Conservation (phyloP, 1,140 invertebrate species). For the Eubasilissa regina region DNA sequence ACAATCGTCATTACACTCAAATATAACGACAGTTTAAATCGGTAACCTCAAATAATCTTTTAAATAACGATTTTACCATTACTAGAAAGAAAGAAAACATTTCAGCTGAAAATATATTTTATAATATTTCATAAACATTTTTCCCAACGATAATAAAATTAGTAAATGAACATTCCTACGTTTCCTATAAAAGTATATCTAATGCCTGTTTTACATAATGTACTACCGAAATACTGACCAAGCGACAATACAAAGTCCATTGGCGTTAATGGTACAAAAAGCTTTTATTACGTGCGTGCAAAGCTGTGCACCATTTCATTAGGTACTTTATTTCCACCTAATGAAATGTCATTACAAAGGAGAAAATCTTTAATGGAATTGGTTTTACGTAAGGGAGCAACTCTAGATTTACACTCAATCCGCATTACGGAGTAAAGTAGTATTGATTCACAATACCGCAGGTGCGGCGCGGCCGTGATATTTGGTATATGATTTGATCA, state of each 20-base stretch:
- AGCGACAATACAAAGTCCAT: slow-evolving; percentile 6
- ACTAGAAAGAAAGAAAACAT: no score
- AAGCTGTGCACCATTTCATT: slow-evolving; percentile 31
- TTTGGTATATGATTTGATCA: not conserved
- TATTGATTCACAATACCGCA: no score
- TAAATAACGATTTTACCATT: no score
- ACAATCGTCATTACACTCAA: no score
- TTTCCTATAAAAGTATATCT: not conserved
- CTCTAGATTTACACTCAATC: slow-evolving; percentile 6
- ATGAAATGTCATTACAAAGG: slow-evolving; percentile 57
- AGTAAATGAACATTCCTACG: no score
- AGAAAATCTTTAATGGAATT: slow-evolving; percentile 57
- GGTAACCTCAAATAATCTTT: no score
- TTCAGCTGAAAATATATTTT: no score
- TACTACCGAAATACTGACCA: slow-evolving; percentile 18
- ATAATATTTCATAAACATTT: no score
- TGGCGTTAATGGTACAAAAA: slow-evolving; percentile 21
- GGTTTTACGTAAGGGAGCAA: slow-evolving; percentile 49
- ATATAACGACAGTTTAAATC: no score
- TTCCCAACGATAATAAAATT: no score
- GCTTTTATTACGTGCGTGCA: slow-evolving; percentile 36
- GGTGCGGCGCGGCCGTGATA: not conserved
- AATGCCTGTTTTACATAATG: slow-evolving; percentile 26
- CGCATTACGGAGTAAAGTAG: not conserved
- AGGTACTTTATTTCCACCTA: slow-evolving; percentile 34